Conservation (phyloP, 2,888 invertebrate genomes). For the Ectemnius continuus region DNA sequence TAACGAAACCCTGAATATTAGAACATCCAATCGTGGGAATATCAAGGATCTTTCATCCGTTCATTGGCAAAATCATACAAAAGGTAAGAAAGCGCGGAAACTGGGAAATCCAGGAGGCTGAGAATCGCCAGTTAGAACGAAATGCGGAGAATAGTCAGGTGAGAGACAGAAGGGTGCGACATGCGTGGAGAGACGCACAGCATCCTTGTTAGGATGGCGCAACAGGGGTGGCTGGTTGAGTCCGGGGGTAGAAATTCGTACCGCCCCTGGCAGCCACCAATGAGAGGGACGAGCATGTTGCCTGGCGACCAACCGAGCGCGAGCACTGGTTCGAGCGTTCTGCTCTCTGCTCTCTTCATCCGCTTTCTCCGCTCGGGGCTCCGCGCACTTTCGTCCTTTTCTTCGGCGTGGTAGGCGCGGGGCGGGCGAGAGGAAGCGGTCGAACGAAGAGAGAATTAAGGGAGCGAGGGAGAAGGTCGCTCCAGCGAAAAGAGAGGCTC, state of each 20-base stretch:
- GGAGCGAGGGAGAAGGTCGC: neutral
- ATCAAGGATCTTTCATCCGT: no score
- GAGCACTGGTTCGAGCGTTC: conserved; percentile 6
- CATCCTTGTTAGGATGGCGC: conserved; percentile 22
- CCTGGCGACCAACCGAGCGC: conserved; percentile 59
- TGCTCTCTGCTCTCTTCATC: conserved; percentile 25
- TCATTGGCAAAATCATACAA: no score
- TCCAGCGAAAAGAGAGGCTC: neutral
- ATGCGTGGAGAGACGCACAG: conserved; percentile 29
- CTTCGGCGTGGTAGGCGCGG: neutral
- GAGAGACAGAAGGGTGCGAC: conserved; percentile 35
- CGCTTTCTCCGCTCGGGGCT: neutral
- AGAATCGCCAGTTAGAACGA: conserved; percentile 32
- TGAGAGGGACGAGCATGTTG: conserved; percentile 32
- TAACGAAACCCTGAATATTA: no score
- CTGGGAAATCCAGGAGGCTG: neutral
- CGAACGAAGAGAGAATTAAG: neutral
- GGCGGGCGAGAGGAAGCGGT: neutral
- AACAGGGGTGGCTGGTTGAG: conserved; percentile 48
- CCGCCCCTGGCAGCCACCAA: conserved; percentile 68
- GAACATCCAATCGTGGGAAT: no score
- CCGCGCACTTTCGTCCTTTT: neutral
- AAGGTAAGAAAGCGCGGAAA: no score
- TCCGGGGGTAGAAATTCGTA: conserved; percentile 63
- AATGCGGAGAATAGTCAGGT: neutral